Conservation (phyloP, 2,797 vertebrate genomes). For the Chelmon rostratus region DNA sequence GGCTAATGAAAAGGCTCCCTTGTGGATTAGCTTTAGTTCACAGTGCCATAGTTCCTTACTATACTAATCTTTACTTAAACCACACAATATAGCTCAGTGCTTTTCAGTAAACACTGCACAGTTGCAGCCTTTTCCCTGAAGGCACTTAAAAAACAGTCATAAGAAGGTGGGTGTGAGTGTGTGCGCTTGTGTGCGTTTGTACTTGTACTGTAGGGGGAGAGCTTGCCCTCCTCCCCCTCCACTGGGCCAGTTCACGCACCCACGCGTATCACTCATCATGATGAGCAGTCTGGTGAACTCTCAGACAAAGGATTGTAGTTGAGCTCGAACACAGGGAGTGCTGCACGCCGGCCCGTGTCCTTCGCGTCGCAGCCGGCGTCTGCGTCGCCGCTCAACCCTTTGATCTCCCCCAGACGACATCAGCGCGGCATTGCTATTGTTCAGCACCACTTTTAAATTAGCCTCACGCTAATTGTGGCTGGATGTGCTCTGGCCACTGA, state of each 20-base stretch:
- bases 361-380: constrained; percentile 8
- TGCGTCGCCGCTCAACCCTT: constrained; percentile 38
- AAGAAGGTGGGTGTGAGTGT: constrained; percentile 34
- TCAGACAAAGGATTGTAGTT: constrained; percentile 10
- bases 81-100: neutral
- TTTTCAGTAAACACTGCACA: constrained; percentile 12
- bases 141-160: constrained; percentile 32
- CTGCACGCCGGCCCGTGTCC: neutral
- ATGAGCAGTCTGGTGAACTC: constrained; percentile 52
- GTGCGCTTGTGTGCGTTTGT: constrained; percentile 37
- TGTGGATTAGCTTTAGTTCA: constrained; percentile 6
- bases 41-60: neutral
- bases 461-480: constrained; percentile 24
- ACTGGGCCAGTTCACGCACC: constrained; percentile 50
- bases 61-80: neutral
- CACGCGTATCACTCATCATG: constrained; percentile 52
- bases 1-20: neutral
- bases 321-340: neutral
- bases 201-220: constrained; percentile 23
- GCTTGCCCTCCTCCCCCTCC: constrained; percentile 34
- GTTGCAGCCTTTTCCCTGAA: constrained; percentile 34
- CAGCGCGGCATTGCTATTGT: constrained; percentile 26
- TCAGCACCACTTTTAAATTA: constrained; percentile 40
- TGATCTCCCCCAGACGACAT: constrained; percentile 41
- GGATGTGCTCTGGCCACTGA: constrained; percentile 30